phyloP scores from a whole-genome alignment of 2,113 vertebrate genomes.

The Dipodomys stephensi region DNA sequence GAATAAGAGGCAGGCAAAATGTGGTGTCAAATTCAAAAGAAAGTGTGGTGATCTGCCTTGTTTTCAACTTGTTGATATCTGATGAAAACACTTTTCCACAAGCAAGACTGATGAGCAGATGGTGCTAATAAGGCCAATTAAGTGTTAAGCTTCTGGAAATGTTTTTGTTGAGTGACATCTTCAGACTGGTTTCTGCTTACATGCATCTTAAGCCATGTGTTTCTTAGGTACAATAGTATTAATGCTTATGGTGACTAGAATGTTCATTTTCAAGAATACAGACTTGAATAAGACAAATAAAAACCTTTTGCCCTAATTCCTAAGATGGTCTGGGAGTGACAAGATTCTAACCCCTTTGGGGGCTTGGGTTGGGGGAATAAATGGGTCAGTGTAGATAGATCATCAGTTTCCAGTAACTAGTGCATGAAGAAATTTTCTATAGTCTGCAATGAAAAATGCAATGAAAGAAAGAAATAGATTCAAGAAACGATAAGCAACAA shows the following conservation, averaged over 20 bases:
- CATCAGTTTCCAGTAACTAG: background rate
- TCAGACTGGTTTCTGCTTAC: conserved; percentile 69
- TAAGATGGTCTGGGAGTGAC: conserved; percentile 9
- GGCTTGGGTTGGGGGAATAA: background rate
- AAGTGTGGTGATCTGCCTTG: conserved; percentile 71
- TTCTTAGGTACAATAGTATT: conserved; percentile 41
- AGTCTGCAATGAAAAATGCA: background rate
- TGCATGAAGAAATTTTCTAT: conserved; percentile 37
- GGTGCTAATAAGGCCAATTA: conserved; percentile 77
- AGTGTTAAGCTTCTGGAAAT: conserved; percentile 76
- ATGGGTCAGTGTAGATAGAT: conserved; percentile 2
- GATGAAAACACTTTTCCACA: conserved; percentile 74
- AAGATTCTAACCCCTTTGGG: background rate
- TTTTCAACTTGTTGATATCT: conserved; percentile 72
- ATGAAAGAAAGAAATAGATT: no score
- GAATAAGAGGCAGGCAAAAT: conserved; percentile 67
- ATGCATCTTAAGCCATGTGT: conserved; percentile 28
- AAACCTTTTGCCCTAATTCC: background rate
- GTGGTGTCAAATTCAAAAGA: conserved; percentile 68
- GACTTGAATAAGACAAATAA: background rate
- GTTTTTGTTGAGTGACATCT: conserved; percentile 73
- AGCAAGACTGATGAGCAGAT: conserved; percentile 75
- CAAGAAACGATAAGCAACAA: no score
- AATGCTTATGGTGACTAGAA: conserved; percentile 33
- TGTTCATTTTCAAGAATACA: conserved; percentile 50